A percentile compares a stretch with the other conserved stretches of the same genome.
These are phyloP conservation scores for Darevskia nairensis DNA, from an alignment of 2,797 vertebrate genomes.

Conservation along the genomic window DNA sequence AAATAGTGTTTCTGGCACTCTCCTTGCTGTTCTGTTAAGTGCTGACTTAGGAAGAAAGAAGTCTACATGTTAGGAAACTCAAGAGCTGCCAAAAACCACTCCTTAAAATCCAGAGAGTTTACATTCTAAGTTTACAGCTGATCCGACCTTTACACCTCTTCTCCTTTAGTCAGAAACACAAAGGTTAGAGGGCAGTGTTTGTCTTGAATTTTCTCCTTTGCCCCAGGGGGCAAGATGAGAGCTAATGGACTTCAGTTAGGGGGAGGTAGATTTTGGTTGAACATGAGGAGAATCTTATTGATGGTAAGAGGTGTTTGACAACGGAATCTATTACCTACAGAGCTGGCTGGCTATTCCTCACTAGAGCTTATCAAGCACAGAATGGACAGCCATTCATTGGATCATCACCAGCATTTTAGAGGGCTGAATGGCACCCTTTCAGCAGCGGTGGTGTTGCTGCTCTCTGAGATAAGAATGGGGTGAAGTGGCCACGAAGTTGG, in stretches of 20 bases:
- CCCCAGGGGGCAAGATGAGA: too few species aligned
- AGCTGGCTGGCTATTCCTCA: not conserved
- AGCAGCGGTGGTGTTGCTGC: too few species aligned
- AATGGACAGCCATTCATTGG: not conserved
- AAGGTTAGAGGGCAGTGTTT: not conserved
- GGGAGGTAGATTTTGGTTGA: not conserved
- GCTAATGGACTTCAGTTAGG: not conserved
- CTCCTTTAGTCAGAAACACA: not conserved
- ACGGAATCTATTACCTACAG: not conserved
- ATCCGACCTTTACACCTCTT: not conserved
- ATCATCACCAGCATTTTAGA: not conserved
- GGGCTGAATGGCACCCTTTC: too few species aligned
- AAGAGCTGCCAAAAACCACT: conserved; percentile 26
- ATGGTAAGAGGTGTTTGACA: not conserved
- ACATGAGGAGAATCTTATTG: not conserved
- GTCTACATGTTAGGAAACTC: not conserved
- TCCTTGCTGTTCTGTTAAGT: not conserved
- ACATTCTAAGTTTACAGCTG: not conserved
- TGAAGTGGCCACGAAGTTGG: too few species aligned
- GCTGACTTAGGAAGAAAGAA: not conserved
- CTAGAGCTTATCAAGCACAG: not conserved
- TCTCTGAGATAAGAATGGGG: too few species aligned
- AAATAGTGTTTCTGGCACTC: not conserved
- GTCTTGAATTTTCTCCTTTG: not conserved
- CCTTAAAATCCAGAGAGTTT: conserved; percentile 36